phyloP scores from a whole-genome alignment of 2,113 vertebrate genomes.

The Dromaius novaehollandiae region DNA sequence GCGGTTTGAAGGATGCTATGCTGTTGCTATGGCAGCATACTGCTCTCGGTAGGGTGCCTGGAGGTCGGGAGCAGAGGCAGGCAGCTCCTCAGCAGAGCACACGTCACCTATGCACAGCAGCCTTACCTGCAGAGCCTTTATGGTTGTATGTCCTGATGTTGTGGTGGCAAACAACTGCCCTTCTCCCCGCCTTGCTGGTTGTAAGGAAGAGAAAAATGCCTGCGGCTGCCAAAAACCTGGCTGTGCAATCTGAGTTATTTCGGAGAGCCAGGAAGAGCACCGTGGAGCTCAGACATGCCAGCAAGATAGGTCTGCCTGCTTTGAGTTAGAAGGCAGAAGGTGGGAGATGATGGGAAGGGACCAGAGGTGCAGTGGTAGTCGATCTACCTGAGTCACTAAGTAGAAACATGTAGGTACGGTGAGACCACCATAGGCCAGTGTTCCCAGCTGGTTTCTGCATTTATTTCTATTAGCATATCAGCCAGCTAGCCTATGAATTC shows the following conservation, averaged over 20 bases:
- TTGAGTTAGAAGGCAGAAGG: not conserved
- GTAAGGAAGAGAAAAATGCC: not conserved
- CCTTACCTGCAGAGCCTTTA: not conserved
- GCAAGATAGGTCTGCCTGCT: not conserved
- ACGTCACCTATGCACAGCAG: not conserved
- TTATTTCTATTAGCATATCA: not conserved
- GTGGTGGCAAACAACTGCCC: not conserved
- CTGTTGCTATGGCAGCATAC: not conserved
- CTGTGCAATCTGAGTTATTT: not conserved
- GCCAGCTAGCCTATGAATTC: not conserved
- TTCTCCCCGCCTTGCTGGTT: not conserved
- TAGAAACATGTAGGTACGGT: rapidly evolving
- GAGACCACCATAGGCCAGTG: not conserved
- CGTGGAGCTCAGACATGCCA: not conserved
- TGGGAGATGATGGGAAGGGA: not conserved
- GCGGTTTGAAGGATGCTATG: not conserved
- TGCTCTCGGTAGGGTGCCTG: not conserved
- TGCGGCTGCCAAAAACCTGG: not conserved
- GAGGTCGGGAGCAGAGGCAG: not conserved
- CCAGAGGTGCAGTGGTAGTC: not conserved
- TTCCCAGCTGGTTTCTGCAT: not conserved
- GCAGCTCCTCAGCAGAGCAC: not conserved
- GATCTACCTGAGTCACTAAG: not conserved
- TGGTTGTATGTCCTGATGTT: not conserved
- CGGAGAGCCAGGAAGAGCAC: rapidly evolving